Evolutionary conservation across 2,113 vertebrate species (phyloP).

Genomic region (Chamaea fasciata): DNA sequence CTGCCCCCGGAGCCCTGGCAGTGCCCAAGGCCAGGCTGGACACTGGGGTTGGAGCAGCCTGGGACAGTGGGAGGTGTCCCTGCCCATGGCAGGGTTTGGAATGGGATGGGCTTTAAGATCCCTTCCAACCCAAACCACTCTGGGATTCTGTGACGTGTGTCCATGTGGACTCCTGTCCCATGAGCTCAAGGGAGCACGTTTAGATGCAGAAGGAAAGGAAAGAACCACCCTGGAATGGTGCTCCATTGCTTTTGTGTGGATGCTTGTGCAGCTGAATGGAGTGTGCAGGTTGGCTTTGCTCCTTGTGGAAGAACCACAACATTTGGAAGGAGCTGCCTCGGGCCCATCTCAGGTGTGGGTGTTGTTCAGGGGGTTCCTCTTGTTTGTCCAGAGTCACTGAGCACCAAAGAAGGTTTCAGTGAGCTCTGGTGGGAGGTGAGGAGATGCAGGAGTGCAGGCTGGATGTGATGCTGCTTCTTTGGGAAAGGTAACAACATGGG

Average conservation of each 20-base stretch:
- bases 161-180: not conserved
- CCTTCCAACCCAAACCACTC: not conserved
- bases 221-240: not conserved
- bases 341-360: not conserved
- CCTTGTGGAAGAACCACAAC: not conserved
- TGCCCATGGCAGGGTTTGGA: not conserved
- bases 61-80: not conserved
- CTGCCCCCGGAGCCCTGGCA: not conserved
- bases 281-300: not conserved
- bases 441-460: not conserved
- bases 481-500: not conserved
- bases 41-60: not conserved
- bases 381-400: not conserved
- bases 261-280: not conserved
- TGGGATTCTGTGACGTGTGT: not conserved
- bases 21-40: not conserved
- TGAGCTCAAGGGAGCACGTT: not conserved
- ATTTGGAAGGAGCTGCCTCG: not conserved
- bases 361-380: not conserved
- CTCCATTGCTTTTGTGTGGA: not conserved
- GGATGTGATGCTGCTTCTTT: not conserved
- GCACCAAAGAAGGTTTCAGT: not conserved
- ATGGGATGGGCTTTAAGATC: fast-evolving
- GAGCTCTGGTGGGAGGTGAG: not conserved
- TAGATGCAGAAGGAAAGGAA: not conserved